Evolutionary conservation across 35 echinoderm and acorn worm genomes (phyloP), one percentile per base, ranked within the genome.

Genomic region (Apostichopus californicus): DNA sequence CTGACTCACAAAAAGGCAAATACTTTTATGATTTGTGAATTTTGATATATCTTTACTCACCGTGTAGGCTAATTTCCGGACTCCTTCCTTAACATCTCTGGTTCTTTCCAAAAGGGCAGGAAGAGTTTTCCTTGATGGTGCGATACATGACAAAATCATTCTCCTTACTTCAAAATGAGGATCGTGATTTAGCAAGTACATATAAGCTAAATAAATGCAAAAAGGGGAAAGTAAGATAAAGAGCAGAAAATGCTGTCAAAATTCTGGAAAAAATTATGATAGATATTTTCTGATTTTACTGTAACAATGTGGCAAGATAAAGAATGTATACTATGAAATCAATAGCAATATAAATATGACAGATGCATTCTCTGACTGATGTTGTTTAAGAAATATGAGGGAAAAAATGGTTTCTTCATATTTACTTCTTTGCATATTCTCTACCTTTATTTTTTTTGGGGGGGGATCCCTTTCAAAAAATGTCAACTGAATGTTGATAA

Each of bases 1-100:
- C 34, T 46, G 34, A 46, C 3, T 46, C 34, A 46, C 34, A 46
- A 46, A 46, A 46, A 46, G 3, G 3, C 2, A 46, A 46, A 46
- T 46, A 46, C 3, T 46, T 46, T 46, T 46, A 46, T 46, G 34
- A 46, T 46, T 46, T 46, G 34, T 46, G 34, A 46, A 46, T 46
- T 46, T 46, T 46, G 34, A 46, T 46, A 34, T 60, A 61, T 61
- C n/a, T 6, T 75, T 75, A 20, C 17, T 78, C 52, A 98, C 96
- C 92, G 81, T 81, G 73, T 91, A 99, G 17, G 95, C 97, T 9
- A 94, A 46, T 72, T 96, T 99, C 14, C 97, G 80, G 54, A 99
- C 89, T 56, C 54, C 56, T 61, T 99, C 97, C 80, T 99, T 99
- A 56, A 95, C 90, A 83, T 99, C 97, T 86, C 83, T 92, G 7